phyloP scores from a whole-genome alignment of 2,113 vertebrate species.

The Melanocharis versteri region DNA sequence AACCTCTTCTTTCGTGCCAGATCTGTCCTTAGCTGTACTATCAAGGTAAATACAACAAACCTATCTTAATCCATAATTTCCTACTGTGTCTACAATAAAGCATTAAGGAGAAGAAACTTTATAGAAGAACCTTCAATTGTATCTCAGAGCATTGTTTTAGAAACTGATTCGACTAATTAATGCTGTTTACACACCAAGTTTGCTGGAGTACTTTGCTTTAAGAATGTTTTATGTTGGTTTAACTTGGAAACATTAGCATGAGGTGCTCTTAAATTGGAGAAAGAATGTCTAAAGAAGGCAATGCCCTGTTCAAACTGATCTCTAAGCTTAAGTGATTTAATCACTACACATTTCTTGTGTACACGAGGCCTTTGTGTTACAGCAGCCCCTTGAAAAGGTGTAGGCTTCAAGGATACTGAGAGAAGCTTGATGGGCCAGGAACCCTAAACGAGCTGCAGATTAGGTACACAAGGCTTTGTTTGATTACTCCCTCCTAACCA shows the following conservation, averaged over 20 bases:
- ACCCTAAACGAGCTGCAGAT: not conserved
- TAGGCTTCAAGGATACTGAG: not conserved
- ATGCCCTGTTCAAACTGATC: not conserved
- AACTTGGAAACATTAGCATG: not conserved
- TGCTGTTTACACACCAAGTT: not conserved
- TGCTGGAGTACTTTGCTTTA: not conserved
- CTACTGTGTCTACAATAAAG: not conserved
- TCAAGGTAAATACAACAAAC: not conserved
- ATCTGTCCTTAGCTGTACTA: not conserved
- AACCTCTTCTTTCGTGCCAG: not conserved
- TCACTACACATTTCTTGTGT: not conserved
- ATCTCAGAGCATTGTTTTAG: not conserved
- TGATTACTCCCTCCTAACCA: not conserved
- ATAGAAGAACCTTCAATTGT: not conserved
- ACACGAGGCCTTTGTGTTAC: not conserved
- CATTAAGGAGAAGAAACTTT: not conserved
- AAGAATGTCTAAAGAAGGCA: not conserved
- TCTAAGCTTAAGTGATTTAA: conserved; percentile 27
- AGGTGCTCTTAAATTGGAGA: not conserved
- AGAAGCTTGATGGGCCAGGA: not conserved
- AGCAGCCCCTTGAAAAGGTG: not conserved
- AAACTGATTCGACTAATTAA: not conserved
- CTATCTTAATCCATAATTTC: not conserved
- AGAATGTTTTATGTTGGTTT: not conserved
- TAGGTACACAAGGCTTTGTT: not conserved